phyloP scores from a whole-genome alignment of 2,888 invertebrate genomes.

The Mechanitis messenoides region DNA sequence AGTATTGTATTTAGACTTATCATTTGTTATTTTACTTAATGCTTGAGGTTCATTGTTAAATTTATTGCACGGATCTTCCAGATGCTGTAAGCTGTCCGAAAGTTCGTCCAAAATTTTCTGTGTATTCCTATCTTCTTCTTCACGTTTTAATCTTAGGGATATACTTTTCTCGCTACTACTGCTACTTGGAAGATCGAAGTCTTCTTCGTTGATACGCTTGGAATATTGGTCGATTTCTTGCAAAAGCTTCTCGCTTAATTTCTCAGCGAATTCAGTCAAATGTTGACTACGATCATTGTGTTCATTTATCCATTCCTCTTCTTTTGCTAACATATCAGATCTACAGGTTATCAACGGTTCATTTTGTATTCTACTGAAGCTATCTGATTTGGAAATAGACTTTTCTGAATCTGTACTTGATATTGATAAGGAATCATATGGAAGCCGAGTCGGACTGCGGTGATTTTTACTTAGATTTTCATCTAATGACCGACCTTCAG shows the following conservation, averaged over 20 bases:
- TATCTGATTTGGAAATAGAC: slow-evolving; percentile 72
- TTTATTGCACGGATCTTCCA: slow-evolving; percentile 79
- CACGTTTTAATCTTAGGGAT: slow-evolving; percentile 68
- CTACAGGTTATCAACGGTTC: slow-evolving; percentile 72
- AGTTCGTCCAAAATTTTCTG: slow-evolving; percentile 69
- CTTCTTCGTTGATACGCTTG: slow-evolving; percentile 71
- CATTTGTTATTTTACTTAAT: slow-evolving; percentile 76
- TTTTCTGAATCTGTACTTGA: slow-evolving; percentile 73
- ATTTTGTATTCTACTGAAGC: slow-evolving; percentile 70
- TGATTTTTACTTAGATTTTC: slow-evolving; percentile 67
- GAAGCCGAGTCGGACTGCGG: slow-evolving; percentile 66
- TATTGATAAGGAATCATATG: slow-evolving; percentile 70
- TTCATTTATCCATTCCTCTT: slow-evolving; percentile 77
- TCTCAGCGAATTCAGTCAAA: slow-evolving; percentile 87
- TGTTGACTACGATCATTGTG: slow-evolving; percentile 79
- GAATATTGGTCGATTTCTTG: slow-evolving; percentile 84
- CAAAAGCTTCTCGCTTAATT: slow-evolving; percentile 86
- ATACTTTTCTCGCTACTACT: slow-evolving; percentile 73
- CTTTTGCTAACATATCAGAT: slow-evolving; percentile 67
- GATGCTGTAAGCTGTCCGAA: slow-evolving; percentile 71
- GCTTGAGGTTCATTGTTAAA: slow-evolving; percentile 77
- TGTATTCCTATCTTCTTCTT: slow-evolving; percentile 69
- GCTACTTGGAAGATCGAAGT: slow-evolving; percentile 70
- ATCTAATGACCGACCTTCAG: slow-evolving; percentile 69
- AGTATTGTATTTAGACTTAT: slow-evolving; percentile 76